phyloP scores from a whole-genome alignment of 2,888 invertebrate genomes.

The Venusia cambrica region DNA sequence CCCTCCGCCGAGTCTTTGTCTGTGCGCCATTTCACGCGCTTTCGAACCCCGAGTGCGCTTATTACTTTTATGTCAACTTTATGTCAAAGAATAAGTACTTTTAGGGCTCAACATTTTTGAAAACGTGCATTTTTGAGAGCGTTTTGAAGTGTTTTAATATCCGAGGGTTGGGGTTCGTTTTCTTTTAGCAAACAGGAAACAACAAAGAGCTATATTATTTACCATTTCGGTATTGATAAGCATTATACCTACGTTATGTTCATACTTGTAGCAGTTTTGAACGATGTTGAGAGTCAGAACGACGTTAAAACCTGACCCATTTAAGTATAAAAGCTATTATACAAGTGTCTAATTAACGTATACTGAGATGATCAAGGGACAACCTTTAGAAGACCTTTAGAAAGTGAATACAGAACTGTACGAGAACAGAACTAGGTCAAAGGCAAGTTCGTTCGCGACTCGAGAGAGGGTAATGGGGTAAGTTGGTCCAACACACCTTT shows the following conservation, averaged over 20 bases:
- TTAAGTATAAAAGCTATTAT: no score
- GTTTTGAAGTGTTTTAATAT: background rate
- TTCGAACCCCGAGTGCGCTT: constrained; percentile 37
- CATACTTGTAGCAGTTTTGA: no score
- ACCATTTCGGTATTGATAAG: no score
- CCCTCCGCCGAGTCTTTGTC: constrained; percentile 23
- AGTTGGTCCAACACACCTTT: constrained; percentile 10
- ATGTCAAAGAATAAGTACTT: constrained; percentile 7
- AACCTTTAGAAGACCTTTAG: no score
- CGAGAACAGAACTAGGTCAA: background rate
- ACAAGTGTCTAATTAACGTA: no score
- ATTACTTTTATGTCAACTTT: constrained; percentile 44
- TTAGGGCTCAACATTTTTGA: constrained; percentile 6
- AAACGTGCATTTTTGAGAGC: constrained; percentile 10
- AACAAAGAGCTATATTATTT: no score
- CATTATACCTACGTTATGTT: no score
- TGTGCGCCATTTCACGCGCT: constrained; percentile 40
- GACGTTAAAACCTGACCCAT: no score
- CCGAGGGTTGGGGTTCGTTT: constrained; percentile 1
- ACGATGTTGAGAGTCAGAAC: no score
- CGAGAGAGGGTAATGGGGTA: constrained; percentile 4
- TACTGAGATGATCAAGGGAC: no score
- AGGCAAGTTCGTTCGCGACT: constrained; percentile 8
- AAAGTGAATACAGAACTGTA: no score
- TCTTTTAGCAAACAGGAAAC: no score